These are phyloP conservation scores for Leptinotarsa lineolata DNA, from an alignment of 1,140 invertebrate species.

Conservation along the genomic window DNA sequence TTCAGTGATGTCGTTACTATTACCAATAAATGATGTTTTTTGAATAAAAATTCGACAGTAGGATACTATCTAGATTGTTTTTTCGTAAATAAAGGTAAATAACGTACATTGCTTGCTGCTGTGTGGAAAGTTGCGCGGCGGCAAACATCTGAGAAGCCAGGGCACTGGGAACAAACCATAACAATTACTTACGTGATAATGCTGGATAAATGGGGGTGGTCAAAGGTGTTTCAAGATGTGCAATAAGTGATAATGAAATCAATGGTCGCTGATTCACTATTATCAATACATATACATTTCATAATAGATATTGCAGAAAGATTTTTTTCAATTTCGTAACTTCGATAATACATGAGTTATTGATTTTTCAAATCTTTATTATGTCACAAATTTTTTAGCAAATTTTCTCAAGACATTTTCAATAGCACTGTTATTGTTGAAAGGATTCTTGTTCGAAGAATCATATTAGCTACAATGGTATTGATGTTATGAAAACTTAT, in stretches of 20 bases:
- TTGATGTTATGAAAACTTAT: too few species aligned
- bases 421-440: too few species aligned
- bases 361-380: too few species aligned
- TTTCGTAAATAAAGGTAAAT: constrained; percentile 33
- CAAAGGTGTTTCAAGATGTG: neutral
- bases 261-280: too few species aligned
- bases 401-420: too few species aligned
- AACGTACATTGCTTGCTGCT: constrained; percentile 89
- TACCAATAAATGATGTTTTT: neutral
- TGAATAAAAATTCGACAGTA: constrained; percentile 1
- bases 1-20: neutral
- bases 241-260: neutral
- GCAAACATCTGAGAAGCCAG: constrained; percentile 94
- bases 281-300: too few species aligned
- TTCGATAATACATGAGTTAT: too few species aligned
- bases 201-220: neutral
- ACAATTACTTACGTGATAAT: constrained; percentile 27
- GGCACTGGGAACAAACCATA: constrained; percentile 77
- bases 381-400: too few species aligned
- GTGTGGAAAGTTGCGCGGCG: constrained; percentile 85
- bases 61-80: constrained; percentile 19
- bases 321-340: too few species aligned
- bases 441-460: too few species aligned
- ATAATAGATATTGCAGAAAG: too few species aligned
- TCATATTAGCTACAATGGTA: too few species aligned